Evolutionary conservation across 2,113 vertebrate species (phyloP), one percentile per base, ranked within the genome.

Genomic region (Chionodraco myersi): DNA sequence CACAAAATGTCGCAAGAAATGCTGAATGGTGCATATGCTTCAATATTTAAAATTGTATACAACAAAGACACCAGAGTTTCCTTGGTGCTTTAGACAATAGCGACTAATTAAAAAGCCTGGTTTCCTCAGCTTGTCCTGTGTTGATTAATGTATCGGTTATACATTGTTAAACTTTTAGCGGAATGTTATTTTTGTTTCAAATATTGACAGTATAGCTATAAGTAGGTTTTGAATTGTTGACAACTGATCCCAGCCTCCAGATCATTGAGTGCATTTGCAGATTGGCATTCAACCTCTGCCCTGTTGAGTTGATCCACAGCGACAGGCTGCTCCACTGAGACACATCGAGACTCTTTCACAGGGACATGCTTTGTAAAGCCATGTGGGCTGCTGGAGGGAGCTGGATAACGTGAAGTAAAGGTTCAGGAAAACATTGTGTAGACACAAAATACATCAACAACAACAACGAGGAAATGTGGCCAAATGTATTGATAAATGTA

Each of bases 361-460:
- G 82, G 36, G 71, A 58, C 75, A 92, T 77, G 73, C 4, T 78
- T 53, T 86, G 73, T 72, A 94, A 77, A 41, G 74, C 86, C 45
- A 91, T 90, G 80, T 95, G 92, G 23, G 94, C 94, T 57, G 86
- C 91, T 47, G 90, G 77, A 2, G 94, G 95, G 45, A 96, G 95
- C 77, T 92, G 92, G 57, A 92, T 86, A 47, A 96, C 88, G 95
- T 96, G 64, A 80, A 67, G 18, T 56, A 57, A 61, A 1, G 3
- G 87, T 94, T 95, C 82, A 95, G 92, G 91, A 87, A 67, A 45
- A 56, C 6, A 15, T 6, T 62, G 18, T 62, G 18, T 7, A 71
- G 8, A 75, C 14, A 59, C 5, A 26, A 4, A 23, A 36, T 4
- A 69, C 14, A 45, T 7, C 3, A 30, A 30, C 30, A 30, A 30